Percentiles rank a stretch among this genome's conserved stretches.
Conservation (phyloP, 1,140 invertebrate genomes). For the Bursaphelenchus mucronatus region DNA sequence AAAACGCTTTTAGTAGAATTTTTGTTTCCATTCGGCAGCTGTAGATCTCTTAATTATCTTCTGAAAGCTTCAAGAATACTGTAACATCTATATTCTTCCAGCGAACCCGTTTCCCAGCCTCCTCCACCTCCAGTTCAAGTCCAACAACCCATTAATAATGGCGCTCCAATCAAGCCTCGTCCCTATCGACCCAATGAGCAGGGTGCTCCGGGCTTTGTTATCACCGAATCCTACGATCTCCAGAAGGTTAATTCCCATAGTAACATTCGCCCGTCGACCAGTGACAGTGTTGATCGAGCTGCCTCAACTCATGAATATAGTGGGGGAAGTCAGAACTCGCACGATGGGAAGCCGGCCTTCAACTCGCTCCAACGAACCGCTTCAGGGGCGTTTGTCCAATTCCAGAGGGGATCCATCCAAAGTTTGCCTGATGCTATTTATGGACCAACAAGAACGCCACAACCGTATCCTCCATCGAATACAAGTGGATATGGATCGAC, state of each 20-base stretch:
- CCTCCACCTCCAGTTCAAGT: not conserved
- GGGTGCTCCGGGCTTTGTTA: not conserved
- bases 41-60: too few relatives aligned
- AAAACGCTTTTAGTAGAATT: too few relatives aligned
- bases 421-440: slow-evolving; percentile 47
- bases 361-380: slow-evolving; percentile 46
- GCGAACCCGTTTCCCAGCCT: too few relatives aligned
- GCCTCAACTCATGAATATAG: slow-evolving; percentile 39
- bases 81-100: too few relatives aligned
- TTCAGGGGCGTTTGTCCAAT: slow-evolving; percentile 48
- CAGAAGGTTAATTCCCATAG: slow-evolving; percentile 38
- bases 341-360: slow-evolving; percentile 39
- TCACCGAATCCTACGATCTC: slow-evolving; percentile 17
- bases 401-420: slow-evolving; percentile 56
- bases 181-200: slow-evolving; percentile 20
- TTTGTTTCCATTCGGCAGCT: too few relatives aligned
- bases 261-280: slow-evolving; percentile 20
- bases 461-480: slow-evolving; percentile 7
- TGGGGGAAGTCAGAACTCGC: slow-evolving; percentile 46
- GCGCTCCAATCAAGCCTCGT: slow-evolving; percentile 20
- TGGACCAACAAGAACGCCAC: not conserved
- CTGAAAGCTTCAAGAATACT: too few relatives aligned
- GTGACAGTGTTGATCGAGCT: slow-evolving; percentile 27
- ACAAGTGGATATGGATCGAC: not conserved
- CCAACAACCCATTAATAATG: too few relatives aligned